Evolutionary conservation across 2,888 invertebrate species (phyloP).

Genomic region (Synanthedon myopaeformis): DNA sequence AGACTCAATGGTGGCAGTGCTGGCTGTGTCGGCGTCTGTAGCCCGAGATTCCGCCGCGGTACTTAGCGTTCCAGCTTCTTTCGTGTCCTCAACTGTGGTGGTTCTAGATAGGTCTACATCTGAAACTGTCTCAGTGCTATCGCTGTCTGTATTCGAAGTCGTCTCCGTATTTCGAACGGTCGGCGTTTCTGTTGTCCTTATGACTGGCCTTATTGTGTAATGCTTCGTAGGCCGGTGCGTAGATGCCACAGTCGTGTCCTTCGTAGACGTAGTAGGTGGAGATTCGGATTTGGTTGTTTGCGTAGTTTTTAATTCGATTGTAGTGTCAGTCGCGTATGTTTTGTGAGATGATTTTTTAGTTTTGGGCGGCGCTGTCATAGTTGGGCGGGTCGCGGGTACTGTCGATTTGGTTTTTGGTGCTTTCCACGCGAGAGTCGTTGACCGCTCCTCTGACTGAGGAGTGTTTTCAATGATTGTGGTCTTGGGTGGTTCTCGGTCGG

Average conservation of each 20-base stretch:
- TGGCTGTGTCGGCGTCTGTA: constrained; percentile 44
- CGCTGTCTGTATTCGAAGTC: constrained; percentile 54
- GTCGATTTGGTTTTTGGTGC: constrained; percentile 54
- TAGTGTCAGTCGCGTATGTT: constrained; percentile 39
- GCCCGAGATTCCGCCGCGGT: constrained; percentile 40
- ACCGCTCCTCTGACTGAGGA: constrained; percentile 46
- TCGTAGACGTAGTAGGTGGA: constrained; percentile 27
- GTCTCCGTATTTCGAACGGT: constrained; percentile 56
- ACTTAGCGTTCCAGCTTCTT: constrained; percentile 42
- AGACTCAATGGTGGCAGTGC: constrained; percentile 43
- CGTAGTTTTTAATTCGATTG: constrained; percentile 40
- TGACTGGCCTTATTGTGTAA: constrained; percentile 63
- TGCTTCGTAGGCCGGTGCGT: constrained; percentile 60
- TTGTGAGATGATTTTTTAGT: constrained; percentile 49
- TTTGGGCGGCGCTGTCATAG: constrained; percentile 41
- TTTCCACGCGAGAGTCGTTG: constrained; percentile 51
- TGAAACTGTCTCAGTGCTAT: constrained; percentile 64
- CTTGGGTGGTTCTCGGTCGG: constrained; percentile 48
- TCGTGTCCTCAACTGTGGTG: constrained; percentile 39
- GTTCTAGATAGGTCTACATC: constrained; percentile 42
- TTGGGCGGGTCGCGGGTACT: constrained; percentile 40
- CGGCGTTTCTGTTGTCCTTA: constrained; percentile 50
- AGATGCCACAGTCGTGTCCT: constrained; percentile 34
- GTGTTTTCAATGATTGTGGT: constrained; percentile 34
- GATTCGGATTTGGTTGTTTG: constrained; percentile 39